Base-by-base conservation (phyloP, 2,888 invertebrate genomes). In the Amphimallon solstitiale region DNA sequence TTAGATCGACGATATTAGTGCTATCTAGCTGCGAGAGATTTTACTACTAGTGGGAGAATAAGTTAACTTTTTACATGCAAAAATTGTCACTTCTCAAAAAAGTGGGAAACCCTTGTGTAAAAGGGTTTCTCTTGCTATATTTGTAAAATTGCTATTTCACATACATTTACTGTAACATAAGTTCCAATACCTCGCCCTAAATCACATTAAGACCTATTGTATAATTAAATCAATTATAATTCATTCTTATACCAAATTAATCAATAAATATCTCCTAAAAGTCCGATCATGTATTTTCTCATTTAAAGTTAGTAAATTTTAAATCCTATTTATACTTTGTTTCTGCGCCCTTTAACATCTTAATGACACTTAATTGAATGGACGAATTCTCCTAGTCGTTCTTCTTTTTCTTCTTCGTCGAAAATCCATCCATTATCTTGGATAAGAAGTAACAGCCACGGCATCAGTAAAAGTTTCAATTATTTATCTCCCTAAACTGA, bases 281-380 rank as follows among this genome's bases (percentile, higher is more conserved):
- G 38, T 54, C 54, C 38, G 54, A 21, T 54, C 54, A 19, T 54
- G 38, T 38, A 54, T 56, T 40, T 56, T 56, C n/a, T 10, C 14
- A 43, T 56, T 56, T 15, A 15, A 43, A 29, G 29, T 43, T 21
- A 14, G 23, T 56, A 56, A 43, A 43, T 43, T 56, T 40, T 43
- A 43, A 43, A 43, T 56, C 56, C 43, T 56, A 56, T 56, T 56
- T 56, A 56, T 43, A 23, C 54, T 38, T 54, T 56, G 19, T 38
- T 43, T 56, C 43, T 56, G 56, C 56, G 9, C 43, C 15, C 23
- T 43, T 56, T 56, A 56, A 43, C 56, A 43, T 43, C 43, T 40
- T 56, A 56, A 56, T 43, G 43, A 56, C 56, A 43, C 56, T 43
- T 56, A 56, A 56, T 56, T 56, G 56, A 56, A 56, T 56, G 40